Conservation (phyloP, 2,113 vertebrate genomes). For the Rhagologus leucostigma region DNA sequence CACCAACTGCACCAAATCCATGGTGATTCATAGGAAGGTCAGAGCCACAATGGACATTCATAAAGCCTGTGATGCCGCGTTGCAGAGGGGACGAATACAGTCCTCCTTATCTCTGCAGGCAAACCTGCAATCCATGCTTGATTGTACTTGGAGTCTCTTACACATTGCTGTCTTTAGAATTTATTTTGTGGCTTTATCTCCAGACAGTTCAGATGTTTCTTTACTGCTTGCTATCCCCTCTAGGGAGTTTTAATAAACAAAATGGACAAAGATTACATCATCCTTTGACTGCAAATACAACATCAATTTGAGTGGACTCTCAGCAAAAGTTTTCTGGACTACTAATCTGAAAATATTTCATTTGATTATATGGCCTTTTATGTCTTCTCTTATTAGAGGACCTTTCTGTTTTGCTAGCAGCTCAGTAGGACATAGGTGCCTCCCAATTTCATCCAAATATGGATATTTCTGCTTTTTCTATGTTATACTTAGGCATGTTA, state of each 20-base stretch:
- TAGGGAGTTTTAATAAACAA: background rate
- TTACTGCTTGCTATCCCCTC: background rate
- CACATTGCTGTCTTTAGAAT: background rate
- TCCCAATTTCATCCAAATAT: background rate
- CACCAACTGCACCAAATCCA: background rate
- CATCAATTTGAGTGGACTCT: background rate
- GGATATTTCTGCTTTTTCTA: background rate
- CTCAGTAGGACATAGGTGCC: background rate
- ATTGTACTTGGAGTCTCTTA: background rate
- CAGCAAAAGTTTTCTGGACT: background rate
- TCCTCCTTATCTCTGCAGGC: background rate
- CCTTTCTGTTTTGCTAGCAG: background rate
- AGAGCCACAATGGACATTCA: background rate
- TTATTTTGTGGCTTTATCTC: background rate
- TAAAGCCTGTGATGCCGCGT: fast-evolving
- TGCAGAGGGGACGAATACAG: background rate
- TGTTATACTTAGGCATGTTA: background rate
- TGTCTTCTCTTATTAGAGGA: background rate
- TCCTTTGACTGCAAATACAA: background rate
- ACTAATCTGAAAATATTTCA: background rate
- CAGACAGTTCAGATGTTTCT: background rate
- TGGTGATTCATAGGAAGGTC: fast-evolving
- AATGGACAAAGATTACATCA: background rate
- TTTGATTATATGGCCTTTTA: background rate
- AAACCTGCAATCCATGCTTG: background rate